Conservation (phyloP, 2,888 invertebrate species). For the Dysmachus trigonus region DNA sequence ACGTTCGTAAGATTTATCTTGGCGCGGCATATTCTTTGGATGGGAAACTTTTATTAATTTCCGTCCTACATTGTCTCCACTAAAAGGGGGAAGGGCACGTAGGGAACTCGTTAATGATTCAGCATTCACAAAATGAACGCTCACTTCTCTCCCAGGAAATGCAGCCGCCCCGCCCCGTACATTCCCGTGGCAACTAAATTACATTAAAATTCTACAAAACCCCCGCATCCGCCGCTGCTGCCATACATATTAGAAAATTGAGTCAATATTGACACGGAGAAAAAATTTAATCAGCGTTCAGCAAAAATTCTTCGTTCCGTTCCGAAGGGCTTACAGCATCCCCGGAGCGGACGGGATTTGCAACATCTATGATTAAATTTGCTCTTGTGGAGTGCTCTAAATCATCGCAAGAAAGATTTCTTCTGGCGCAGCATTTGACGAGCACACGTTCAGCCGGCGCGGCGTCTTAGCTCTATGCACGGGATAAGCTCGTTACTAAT, state of each 20-base stretch:
- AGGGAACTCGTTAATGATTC: conserved; percentile 11
- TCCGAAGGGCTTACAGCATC: conserved; percentile 3
- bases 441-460: neutral
- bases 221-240: neutral
- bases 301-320: neutral
- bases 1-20: neutral
- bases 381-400: neutral
- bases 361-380: conserved; percentile 18
- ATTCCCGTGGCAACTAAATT: neutral
- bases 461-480: neutral
- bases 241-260: conserved; percentile 31
- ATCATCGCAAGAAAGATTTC: neutral
- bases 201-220: conserved; percentile 13
- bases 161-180: neutral
- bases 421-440: neutral
- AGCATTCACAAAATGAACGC: conserved; percentile 6
- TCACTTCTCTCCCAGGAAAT: neutral
- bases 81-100: neutral
- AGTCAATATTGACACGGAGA: conserved; percentile 33
- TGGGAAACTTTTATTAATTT: neutral
- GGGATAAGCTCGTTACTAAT: conserved; percentile 3
- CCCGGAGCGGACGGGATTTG: neutral
- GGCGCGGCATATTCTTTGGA: neutral
- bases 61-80: neutral
- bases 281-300: conserved; percentile 36